These are phyloP conservation scores for Tetragnatha versicolor DNA, from an alignment of 1,140 invertebrate species.

Conservation along the genomic window DNA sequence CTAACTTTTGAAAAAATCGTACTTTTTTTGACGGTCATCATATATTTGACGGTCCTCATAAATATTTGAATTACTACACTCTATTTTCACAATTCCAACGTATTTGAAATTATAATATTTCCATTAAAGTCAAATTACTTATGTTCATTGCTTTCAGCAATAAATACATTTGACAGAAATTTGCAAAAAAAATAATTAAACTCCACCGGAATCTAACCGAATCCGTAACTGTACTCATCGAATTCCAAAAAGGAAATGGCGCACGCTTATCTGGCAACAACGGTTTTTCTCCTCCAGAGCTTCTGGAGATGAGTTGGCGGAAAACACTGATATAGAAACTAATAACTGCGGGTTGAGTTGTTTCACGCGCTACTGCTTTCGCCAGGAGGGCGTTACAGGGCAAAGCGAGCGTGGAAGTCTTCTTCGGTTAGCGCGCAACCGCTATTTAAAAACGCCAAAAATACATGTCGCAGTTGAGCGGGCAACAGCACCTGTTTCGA, in stretches of 20 bases:
- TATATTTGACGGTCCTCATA: no score
- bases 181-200: background rate
- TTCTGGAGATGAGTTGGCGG: background rate
- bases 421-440: conserved; percentile 6
- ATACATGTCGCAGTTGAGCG: conserved; percentile 29
- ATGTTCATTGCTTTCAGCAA: background rate
- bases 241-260: conserved; percentile 12
- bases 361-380: conserved; percentile 29
- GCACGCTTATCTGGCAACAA: background rate
- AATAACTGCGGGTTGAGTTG: conserved; percentile 36
- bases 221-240: background rate
- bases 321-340: conserved; percentile 23
- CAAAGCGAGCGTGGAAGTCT: conserved; percentile 30
- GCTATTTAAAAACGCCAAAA: conserved; percentile 19
- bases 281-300: conserved; percentile 11
- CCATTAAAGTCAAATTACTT: no score
- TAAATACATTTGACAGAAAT: background rate
- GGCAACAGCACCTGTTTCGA: conserved; percentile 6
- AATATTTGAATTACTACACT: no score
- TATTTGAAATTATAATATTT: no score
- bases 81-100: no score
- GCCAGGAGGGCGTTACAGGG: conserved; percentile 7
- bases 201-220: background rate
- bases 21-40: no score
- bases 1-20: no score